Evolutionary conservation across 2,797 vertebrate species (phyloP).

Genomic region (Cynopterus sphinx): DNA sequence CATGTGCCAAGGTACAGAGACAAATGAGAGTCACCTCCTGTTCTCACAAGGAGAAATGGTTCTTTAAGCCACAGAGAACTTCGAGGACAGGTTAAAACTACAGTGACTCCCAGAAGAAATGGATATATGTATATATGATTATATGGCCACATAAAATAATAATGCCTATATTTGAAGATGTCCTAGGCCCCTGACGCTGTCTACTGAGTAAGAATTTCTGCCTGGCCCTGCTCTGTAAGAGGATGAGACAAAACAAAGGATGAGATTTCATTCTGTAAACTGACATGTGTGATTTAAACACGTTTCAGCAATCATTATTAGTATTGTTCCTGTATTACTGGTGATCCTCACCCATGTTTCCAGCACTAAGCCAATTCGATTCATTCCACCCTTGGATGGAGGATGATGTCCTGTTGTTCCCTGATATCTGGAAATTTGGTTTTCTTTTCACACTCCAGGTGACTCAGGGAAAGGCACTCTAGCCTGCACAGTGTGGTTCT

Average conservation of each 20-base stretch:
- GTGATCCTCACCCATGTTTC: not conserved
- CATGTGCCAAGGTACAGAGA: not conserved
- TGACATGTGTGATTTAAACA: rapidly evolving
- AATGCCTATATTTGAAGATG: not conserved
- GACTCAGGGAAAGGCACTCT: not conserved
- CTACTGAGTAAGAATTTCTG: not conserved
- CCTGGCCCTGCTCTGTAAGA: not conserved
- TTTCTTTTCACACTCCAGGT: not conserved
- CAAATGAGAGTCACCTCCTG: not conserved
- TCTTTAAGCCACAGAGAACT: not conserved
- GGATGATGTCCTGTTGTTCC: not conserved
- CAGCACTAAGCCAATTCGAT: not conserved
- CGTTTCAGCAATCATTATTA: rapidly evolving
- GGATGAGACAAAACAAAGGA: not conserved
- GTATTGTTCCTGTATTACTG: rapidly evolving
- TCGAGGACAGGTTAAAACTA: not conserved
- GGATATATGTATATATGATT: not conserved
- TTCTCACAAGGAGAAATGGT: not conserved
- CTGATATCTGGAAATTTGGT: not conserved
- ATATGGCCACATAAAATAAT: too few species aligned
- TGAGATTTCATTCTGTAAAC: not conserved
- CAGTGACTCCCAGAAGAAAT: not conserved
- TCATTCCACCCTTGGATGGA: not conserved
- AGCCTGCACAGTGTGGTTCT: not conserved
- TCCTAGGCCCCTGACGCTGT: not conserved